Evolutionary conservation across 2,888 invertebrate genomes (phyloP).

Genomic region (Lapara coniferarum): DNA sequence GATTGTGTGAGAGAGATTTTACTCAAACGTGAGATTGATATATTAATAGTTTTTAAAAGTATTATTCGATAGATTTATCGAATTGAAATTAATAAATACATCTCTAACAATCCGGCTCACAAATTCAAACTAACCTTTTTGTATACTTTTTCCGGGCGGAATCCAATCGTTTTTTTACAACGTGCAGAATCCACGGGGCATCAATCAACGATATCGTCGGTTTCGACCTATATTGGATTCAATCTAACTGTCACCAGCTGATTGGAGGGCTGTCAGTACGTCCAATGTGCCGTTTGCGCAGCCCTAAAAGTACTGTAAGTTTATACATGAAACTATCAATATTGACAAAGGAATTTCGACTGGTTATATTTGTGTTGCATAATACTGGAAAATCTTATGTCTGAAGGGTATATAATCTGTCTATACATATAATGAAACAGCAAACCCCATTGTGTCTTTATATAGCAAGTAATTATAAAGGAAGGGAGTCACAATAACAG

Average conservation of each 20-base stretch:
- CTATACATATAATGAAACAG: too few species aligned
- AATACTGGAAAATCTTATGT: too few species aligned
- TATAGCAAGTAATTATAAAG: too few species aligned
- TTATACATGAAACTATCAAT: not conserved
- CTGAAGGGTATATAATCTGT: too few species aligned
- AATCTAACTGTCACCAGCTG: constrained; percentile 66
- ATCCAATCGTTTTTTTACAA: constrained; percentile 34
- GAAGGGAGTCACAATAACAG: too few species aligned
- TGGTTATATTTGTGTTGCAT: too few species aligned
- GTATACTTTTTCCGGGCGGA: constrained; percentile 14
- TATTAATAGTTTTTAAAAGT: too few species aligned
- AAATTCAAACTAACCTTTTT: constrained; percentile 11
- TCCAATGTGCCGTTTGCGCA: not conserved
- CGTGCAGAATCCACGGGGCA: constrained; percentile 44
- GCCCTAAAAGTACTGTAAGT: constrained; percentile 1
- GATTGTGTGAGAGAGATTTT: too few species aligned
- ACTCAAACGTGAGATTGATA: too few species aligned
- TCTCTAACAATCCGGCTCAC: not conserved
- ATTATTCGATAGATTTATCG: too few species aligned
- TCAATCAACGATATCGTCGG: constrained; percentile 59
- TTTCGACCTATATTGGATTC: constrained; percentile 57
- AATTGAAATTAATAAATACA: too few species aligned
- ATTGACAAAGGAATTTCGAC: not conserved
- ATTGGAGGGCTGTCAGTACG: constrained; percentile 51
- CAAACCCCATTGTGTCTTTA: too few species aligned